phyloP scores from a whole-genome alignment of 2,888 invertebrate species.

The Tromatobia lineatoria region DNA sequence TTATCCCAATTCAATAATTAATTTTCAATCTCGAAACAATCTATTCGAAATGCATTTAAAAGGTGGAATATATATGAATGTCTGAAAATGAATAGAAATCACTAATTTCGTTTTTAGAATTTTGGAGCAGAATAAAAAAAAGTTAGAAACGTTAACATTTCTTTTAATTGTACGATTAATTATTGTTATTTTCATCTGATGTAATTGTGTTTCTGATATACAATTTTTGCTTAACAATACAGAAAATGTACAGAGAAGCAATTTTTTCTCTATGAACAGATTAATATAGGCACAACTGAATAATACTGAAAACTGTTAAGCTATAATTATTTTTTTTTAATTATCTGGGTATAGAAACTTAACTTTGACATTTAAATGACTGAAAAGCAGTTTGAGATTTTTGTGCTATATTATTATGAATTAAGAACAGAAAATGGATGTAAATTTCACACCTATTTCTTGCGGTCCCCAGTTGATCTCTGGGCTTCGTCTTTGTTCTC shows the following conservation, averaged over 20 bases:
- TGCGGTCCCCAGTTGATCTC: constrained; percentile 88
- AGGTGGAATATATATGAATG: no score
- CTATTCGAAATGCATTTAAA: no score
- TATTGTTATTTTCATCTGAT: no score
- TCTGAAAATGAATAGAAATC: no score
- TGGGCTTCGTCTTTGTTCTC: constrained; percentile 66
- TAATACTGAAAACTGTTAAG: neutral
- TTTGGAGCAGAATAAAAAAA: no score
- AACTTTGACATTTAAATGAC: neutral
- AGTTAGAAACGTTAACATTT: no score
- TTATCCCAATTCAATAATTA: no score
- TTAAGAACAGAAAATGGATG: constrained; percentile 18
- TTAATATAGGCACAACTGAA: neutral
- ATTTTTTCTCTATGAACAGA: neutral
- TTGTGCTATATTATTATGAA: neutral
- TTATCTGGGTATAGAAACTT: neutral
- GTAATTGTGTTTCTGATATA: no score
- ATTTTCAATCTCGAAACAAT: no score
- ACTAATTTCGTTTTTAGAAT: no score
- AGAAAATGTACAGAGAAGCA: no score
- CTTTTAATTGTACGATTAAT: no score
- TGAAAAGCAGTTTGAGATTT: neutral
- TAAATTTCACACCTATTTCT: constrained; percentile 87
- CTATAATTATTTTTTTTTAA: neutral
- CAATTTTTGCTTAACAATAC: neutral